Percentiles rank a stretch among this genome's conserved stretches.
These are phyloP conservation scores for Nomada lathburiana DNA, from an alignment of 2,888 invertebrate genomes.

Conservation along the genomic window DNA sequence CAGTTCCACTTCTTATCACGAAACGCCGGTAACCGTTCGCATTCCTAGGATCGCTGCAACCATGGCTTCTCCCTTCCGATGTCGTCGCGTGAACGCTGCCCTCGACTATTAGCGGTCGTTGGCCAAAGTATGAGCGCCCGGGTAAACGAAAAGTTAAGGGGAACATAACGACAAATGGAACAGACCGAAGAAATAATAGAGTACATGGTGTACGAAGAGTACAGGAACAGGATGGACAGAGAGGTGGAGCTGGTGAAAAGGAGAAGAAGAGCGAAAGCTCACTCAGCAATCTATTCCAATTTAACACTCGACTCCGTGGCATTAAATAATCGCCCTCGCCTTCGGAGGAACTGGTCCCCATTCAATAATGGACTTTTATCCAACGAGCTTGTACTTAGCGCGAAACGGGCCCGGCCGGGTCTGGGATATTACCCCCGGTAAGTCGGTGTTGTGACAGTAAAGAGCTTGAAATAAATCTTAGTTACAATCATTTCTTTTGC, in stretches of 20 bases:
- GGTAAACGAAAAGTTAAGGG: no score
- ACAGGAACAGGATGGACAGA: not conserved
- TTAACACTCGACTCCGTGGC: constrained; percentile 80
- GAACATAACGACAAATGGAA: not conserved
- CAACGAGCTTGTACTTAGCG: constrained; percentile 77
- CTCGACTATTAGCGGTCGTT: constrained; percentile 59
- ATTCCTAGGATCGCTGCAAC: constrained; percentile 40
- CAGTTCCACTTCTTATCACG: not conserved
- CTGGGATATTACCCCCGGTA: constrained; percentile 74
- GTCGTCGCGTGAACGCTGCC: constrained; percentile 32
- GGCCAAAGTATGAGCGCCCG: constrained; percentile 13
- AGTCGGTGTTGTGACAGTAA: constrained; percentile 81
- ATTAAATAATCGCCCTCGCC: constrained; percentile 81
- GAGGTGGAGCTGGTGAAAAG: constrained; percentile 13
- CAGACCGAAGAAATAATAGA: not conserved
- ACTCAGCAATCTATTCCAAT: constrained; percentile 80
- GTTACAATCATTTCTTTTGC: constrained; percentile 81
- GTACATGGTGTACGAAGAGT: not conserved
- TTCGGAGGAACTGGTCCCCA: constrained; percentile 78
- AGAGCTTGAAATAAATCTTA: constrained; percentile 82
- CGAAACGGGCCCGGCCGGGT: constrained; percentile 67
- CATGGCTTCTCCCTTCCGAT: constrained; percentile 47
- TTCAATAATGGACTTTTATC: constrained; percentile 81
- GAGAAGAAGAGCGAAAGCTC: constrained; percentile 52
- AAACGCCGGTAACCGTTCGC: constrained; percentile 20